Evolutionary conservation across 2,797 vertebrate genomes (phyloP).

Genomic region (Cryptoblepharus egeriae): DNA sequence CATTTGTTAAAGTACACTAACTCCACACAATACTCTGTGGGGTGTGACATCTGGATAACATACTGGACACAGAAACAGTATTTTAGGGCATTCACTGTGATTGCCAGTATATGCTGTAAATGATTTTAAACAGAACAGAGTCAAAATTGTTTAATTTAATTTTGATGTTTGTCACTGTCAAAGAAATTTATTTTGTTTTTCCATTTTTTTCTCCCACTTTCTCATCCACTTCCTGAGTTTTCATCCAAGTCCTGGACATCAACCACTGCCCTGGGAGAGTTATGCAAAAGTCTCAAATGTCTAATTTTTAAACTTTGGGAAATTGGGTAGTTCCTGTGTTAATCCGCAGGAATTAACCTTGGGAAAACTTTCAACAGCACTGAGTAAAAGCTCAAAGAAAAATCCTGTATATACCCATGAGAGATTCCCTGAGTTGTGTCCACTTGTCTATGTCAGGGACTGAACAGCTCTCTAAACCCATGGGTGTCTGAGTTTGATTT

Average conservation of each 20-base stretch:
- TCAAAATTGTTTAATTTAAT: neutral
- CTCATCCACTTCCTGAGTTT: neutral
- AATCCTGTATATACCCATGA: neutral
- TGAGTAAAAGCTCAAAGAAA: neutral
- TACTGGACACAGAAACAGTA: neutral
- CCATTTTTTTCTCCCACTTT: neutral
- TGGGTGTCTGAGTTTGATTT: too few species aligned
- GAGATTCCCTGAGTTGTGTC: neutral
- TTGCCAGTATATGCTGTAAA: neutral
- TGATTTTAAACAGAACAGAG: neutral
- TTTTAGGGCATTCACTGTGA: neutral
- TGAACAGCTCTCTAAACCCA: neutral
- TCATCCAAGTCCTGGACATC: neutral
- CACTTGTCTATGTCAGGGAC: neutral
- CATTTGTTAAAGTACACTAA: neutral
- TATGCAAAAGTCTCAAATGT: neutral
- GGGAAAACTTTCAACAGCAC: neutral
- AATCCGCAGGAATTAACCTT: neutral
- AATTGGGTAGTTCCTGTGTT: neutral
- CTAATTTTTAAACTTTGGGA: neutral
- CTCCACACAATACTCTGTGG: neutral
- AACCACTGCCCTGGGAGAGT: neutral
- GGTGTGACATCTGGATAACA: conserved; percentile 1
- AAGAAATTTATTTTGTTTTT: neutral
- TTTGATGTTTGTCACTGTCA: neutral